Evolutionary conservation across 2,113 vertebrate species (phyloP).

Genomic region (Atherinomorus stipes): DNA sequence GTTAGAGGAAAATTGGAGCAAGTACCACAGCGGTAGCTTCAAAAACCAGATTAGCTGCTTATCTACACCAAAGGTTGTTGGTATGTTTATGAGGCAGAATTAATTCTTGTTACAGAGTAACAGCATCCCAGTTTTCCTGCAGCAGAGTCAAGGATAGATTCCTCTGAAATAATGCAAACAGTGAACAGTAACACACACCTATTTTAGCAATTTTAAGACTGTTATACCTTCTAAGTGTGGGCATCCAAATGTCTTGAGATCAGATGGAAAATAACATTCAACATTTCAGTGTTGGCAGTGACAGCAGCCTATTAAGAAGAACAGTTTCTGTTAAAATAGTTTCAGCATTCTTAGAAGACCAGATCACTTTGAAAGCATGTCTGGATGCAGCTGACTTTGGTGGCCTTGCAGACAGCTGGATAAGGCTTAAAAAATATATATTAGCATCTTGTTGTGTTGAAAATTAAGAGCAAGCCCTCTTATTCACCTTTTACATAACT

Average conservation of each 20-base stretch:
- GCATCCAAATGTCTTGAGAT: slow-evolving; percentile 16
- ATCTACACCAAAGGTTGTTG: slow-evolving; percentile 38
- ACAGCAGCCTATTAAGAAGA: neutral
- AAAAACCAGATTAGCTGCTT: slow-evolving; percentile 55
- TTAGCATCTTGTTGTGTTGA: slow-evolving; percentile 25
- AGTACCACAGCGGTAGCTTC: slow-evolving; percentile 20
- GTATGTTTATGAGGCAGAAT: slow-evolving; percentile 34
- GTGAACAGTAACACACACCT: neutral
- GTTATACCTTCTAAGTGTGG: neutral
- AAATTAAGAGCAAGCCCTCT: slow-evolving; percentile 7
- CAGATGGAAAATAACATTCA: slow-evolving; percentile 24
- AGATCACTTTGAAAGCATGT: slow-evolving; percentile 47
- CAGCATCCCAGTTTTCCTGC: slow-evolving; percentile 23
- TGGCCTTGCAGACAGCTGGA: slow-evolving; percentile 4
- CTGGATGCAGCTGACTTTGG: neutral
- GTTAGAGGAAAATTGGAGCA: slow-evolving; percentile 48
- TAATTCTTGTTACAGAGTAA: slow-evolving; percentile 18
- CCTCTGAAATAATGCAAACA: neutral
- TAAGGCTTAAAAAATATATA: neutral
- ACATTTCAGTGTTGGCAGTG: slow-evolving; percentile 17
- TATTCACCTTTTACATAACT: slow-evolving; percentile 12
- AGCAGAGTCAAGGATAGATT: slow-evolving; percentile 8
- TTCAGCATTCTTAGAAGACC: neutral
- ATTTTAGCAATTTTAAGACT: neutral
- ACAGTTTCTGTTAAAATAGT: no score